These are phyloP conservation scores for Parthenolecanium corni DNA, from an alignment of 2,888 invertebrate genomes.

Conservation along the genomic window DNA sequence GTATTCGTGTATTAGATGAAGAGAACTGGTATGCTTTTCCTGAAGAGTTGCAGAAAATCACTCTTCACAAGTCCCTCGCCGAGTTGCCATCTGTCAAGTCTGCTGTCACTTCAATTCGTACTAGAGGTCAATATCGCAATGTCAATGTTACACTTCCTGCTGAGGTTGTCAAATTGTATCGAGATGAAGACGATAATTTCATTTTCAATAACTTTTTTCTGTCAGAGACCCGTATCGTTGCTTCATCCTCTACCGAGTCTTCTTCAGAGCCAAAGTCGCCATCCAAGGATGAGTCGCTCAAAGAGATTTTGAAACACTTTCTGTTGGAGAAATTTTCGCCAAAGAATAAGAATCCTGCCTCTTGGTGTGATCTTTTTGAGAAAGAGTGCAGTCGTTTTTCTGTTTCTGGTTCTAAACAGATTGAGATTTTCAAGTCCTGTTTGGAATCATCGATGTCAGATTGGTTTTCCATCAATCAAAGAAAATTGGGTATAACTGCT, in stretches of 20 bases:
- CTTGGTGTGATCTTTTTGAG: neutral
- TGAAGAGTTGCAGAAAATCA: neutral
- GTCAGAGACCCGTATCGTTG: neutral
- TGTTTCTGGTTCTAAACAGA: neutral
- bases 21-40: neutral
- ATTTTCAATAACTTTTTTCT: neutral
- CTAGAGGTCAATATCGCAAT: neutral
- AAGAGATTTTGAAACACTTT: neutral
- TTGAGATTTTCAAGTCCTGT: neutral
- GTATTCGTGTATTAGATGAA: neutral
- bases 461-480: neutral
- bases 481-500: neutral
- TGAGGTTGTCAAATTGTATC: neutral
- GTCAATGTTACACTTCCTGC: neutral
- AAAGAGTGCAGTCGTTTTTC: neutral
- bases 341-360: neutral
- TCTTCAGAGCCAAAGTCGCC: neutral
- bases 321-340: neutral
- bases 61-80: neutral
- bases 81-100: neutral
- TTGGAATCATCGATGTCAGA: neutral
- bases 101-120: neutral
- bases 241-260: neutral
- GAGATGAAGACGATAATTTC: neutral
- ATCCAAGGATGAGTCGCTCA: neutral